Evolutionary conservation across 1,140 invertebrate species (phyloP).

Genomic region (Drosophila sp.): DNA sequence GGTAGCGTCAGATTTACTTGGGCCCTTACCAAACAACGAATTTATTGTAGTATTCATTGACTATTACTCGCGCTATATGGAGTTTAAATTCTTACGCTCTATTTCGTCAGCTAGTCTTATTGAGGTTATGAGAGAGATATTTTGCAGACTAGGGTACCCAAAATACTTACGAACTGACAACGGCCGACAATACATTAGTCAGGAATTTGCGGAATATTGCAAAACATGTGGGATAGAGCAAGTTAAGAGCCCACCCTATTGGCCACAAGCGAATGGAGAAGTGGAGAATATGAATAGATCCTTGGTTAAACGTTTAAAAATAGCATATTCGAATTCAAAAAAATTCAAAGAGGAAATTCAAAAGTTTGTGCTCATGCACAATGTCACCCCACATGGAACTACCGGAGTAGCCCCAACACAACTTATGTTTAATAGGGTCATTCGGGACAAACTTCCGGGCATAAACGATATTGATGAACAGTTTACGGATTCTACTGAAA

Average conservation of each 20-base stretch:
- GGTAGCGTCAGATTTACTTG: slow-evolving; percentile 4
- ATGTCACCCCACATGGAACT: slow-evolving; percentile 20
- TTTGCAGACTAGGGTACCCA: background rate
- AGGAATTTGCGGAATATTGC: background rate
- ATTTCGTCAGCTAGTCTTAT: background rate
- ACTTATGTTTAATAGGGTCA: slow-evolving; percentile 40
- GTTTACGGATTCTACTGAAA: too few species aligned
- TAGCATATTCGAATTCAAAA: slow-evolving; percentile 12
- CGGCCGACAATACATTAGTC: background rate
- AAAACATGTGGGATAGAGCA: background rate
- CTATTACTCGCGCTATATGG: slow-evolving; percentile 46
- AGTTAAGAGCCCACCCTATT: background rate
- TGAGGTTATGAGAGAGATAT: background rate
- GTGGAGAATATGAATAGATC: background rate
- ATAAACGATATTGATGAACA: too few species aligned
- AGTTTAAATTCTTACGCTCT: slow-evolving; percentile 13
- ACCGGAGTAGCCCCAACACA: slow-evolving; percentile 7
- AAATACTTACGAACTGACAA: background rate
- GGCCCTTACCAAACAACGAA: slow-evolving; percentile 29
- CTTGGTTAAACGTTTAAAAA: slow-evolving; percentile 14
- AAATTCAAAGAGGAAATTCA: slow-evolving; percentile 27
- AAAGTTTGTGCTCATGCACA: slow-evolving; percentile 29
- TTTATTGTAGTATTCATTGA: slow-evolving; percentile 32
- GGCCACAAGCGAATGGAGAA: background rate
- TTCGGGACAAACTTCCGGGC: slow-evolving; percentile 37